phyloP scores from a whole-genome alignment of 2,888 invertebrate genomes.

The Xestobium rufovillosum region DNA sequence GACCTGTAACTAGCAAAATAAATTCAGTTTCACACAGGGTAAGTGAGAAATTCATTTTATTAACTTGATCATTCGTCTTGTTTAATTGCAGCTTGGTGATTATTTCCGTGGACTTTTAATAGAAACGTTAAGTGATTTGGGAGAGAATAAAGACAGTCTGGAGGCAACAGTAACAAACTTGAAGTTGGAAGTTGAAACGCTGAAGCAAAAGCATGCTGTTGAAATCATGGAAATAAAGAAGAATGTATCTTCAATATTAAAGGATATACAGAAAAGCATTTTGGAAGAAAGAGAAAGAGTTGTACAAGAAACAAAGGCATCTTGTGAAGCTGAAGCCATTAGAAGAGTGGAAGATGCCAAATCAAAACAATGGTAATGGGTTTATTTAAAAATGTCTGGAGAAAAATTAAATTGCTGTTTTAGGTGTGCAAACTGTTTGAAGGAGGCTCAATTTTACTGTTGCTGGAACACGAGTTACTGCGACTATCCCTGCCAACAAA shows the following conservation, averaged over 20 bases:
- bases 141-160: constrained; percentile 44
- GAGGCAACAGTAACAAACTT: constrained; percentile 55
- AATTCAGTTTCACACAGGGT: constrained; percentile 41
- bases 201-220: constrained; percentile 64
- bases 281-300: constrained; percentile 55
- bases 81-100: constrained; percentile 51
- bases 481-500: constrained; percentile 78
- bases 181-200: constrained; percentile 61
- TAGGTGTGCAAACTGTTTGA: constrained; percentile 76
- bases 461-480: constrained; percentile 97
- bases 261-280: constrained; percentile 38
- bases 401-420: no score
- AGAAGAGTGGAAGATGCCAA: constrained; percentile 71
- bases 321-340: constrained; percentile 62
- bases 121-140: constrained; percentile 58
- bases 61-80: constrained; percentile 9
- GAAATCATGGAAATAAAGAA: constrained; percentile 57
- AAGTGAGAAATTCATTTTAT: constrained; percentile 19
- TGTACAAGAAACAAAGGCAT: constrained; percentile 56
- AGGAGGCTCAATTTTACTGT: constrained; percentile 87
- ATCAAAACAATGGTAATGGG: constrained; percentile 81
- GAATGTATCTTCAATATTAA: constrained; percentile 37
- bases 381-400: no score
- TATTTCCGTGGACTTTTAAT: constrained; percentile 63
- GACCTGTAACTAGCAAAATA: constrained; percentile 34